These are phyloP conservation scores for Platysternon megacephalum DNA, from an alignment of 2,113 vertebrate species.

Conservation along the genomic window DNA sequence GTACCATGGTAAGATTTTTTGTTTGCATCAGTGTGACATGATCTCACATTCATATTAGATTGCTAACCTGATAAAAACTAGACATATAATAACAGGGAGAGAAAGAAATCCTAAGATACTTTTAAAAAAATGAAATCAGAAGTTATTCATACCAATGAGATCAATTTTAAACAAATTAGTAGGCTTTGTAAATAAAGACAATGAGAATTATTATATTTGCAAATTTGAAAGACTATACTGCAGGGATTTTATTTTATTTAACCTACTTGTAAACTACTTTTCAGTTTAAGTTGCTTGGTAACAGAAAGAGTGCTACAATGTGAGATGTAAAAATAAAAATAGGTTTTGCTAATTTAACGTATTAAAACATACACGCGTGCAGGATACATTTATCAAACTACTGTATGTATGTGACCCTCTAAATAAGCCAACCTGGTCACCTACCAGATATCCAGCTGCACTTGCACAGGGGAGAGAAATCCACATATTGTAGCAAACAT, in stretches of 20 bases:
- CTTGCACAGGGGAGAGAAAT: constrained; percentile 67
- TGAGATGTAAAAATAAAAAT: constrained; percentile 74
- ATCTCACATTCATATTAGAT: constrained; percentile 45
- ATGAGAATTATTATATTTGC: constrained; percentile 62
- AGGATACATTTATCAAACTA: constrained; percentile 70
- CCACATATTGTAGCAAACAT: constrained; percentile 68
- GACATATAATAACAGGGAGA: constrained; percentile 27
- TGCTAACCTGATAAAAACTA: constrained; percentile 50
- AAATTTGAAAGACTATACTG: constrained; percentile 73
- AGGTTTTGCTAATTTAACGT: constrained; percentile 66
- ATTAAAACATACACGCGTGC: constrained; percentile 68
- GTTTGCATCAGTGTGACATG: constrained; percentile 25
- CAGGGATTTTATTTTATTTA: constrained; percentile 74
- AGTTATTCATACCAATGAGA: constrained; percentile 34
- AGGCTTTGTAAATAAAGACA: constrained; percentile 58
- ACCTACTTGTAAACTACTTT: constrained; percentile 67
- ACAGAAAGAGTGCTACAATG: constrained; percentile 70
- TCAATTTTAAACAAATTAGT: constrained; percentile 58
- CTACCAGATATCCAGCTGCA: constrained; percentile 77
- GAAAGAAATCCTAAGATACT: constrained; percentile 43
- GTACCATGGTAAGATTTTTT: constrained; percentile 26
- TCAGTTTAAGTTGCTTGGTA: constrained; percentile 70
- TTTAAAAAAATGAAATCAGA: constrained; percentile 20
- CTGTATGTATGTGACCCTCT: constrained; percentile 72
- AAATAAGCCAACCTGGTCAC: constrained; percentile 67